Evolutionary conservation across 1,140 invertebrate species (phyloP).

Genomic region (Zophobas atratus): DNA sequence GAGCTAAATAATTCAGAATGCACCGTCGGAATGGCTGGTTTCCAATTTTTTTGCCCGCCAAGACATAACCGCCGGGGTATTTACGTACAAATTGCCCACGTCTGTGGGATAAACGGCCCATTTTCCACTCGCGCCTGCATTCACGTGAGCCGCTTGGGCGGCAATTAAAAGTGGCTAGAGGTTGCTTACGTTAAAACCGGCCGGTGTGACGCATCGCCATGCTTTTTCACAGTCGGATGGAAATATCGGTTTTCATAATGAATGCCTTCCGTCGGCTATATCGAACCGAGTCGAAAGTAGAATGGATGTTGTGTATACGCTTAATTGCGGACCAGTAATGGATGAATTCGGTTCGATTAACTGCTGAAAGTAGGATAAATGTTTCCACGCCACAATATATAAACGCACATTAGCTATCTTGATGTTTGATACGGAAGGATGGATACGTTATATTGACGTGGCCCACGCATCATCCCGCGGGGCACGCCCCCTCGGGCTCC

Average conservation of each 20-base stretch:
- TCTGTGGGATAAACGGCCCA: slow-evolving; percentile 31
- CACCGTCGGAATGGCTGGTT: background rate
- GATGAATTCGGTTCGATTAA: slow-evolving; percentile 46
- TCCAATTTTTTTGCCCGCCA: slow-evolving; percentile 23
- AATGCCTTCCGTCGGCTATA: slow-evolving; percentile 38
- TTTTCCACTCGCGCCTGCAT: slow-evolving; percentile 35
- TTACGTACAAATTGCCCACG: slow-evolving; percentile 42
- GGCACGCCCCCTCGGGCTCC: slow-evolving; percentile 5
- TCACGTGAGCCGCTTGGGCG: background rate
- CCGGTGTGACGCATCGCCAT: slow-evolving; percentile 16
- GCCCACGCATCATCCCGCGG: slow-evolving; percentile 14
- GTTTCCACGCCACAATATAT: slow-evolving; percentile 44
- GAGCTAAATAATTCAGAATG: slow-evolving; percentile 37
- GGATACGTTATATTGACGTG: slow-evolving; percentile 31
- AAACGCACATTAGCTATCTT: slow-evolving; percentile 40
- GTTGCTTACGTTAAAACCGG: slow-evolving; percentile 23
- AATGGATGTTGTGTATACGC: slow-evolving; percentile 36
- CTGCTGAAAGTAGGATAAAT: slow-evolving; percentile 45
- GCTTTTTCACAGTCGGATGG: slow-evolving; percentile 33
- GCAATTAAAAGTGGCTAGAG: slow-evolving; percentile 41
- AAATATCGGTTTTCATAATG: slow-evolving; percentile 42
- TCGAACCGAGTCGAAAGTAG: slow-evolving; percentile 41
- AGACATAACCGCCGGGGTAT: slow-evolving; percentile 29
- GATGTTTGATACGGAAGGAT: slow-evolving; percentile 19
- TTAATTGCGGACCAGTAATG: slow-evolving; percentile 42